Base-by-base conservation (phyloP, 2,797 vertebrate genomes). In the Nannoperca obscura region DNA sequence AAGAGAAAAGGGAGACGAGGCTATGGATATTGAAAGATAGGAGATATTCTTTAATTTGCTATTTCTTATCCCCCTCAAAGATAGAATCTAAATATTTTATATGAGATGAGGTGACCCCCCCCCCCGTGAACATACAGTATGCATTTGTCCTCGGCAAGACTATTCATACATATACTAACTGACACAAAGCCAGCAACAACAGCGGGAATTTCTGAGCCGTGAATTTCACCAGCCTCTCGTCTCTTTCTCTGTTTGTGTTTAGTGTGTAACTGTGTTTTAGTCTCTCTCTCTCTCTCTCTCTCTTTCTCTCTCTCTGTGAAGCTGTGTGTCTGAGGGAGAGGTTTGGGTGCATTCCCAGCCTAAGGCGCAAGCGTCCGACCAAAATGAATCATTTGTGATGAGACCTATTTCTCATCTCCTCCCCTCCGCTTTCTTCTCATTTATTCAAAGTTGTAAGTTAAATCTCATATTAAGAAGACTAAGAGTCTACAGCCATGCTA, bases 341-440 rank as follows among this genome's bases (percentile, higher is more conserved):
- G 77, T 85, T 84, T 85, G 80, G 76, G 83, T 72, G 80, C 71
- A 78, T 87, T 88, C 73, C 84, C 77, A 78, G 87, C 87, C 83
- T n/a, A 27, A 78, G 84, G 89, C 84, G 19, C 70, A 40, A 27
- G 47, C 84, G 77, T 74, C 79, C n/a, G 36, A 81, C 76, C 67
- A 88, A 81, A 89, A 67, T 76, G 85, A 91, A 88, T 92, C 58
- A 82, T 76, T 82, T 71, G 70, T 70, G 84, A 88, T 85, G 80
- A 88, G 71, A 78, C 70, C 68, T 68, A 78, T 83, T 85, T 65
- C 69, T 78, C 72, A 64, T 82, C 67, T 79, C 47, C 42, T 75
- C 62, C 81, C 32, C 13, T 75, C 55, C 71, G 78, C 61, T 62
- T 58, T 66, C 36, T 63, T 57, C 58, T 65, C 38, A 5, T 72